Conservation (phyloP, 2,888 invertebrate genomes). For the Eupelmus urozonus region DNA sequence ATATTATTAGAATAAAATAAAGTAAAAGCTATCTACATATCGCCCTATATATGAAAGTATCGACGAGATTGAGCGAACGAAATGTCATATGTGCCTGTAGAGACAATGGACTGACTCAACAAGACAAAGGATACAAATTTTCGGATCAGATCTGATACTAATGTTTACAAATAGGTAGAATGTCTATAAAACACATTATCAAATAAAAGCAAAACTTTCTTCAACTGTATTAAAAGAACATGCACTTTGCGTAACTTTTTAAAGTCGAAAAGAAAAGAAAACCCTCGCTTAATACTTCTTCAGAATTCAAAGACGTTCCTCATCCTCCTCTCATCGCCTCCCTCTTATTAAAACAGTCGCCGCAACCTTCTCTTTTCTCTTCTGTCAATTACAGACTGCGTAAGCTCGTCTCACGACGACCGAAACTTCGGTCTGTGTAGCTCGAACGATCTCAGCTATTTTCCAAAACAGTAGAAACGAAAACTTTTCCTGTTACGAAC, state of each 20-base stretch:
- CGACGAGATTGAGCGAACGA: no score
- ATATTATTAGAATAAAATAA: no score
- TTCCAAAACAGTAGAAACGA: conserved; percentile 35
- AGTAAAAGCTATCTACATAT: no score
- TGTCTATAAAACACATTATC: not conserved
- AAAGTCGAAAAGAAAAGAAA: not conserved
- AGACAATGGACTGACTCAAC: no score
- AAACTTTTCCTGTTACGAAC: not conserved
- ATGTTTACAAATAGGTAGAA: not conserved
- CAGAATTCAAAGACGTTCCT: not conserved
- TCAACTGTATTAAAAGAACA: not conserved
- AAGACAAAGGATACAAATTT: not conserved
- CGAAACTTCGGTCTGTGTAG: not conserved
- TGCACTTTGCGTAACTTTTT: not conserved
- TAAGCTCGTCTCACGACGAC: conserved; percentile 18
- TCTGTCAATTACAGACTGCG: conserved; percentile 33
- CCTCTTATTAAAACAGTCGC: conserved; percentile 24
- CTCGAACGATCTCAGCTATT: not conserved
- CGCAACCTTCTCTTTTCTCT: not conserved
- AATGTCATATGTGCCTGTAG: no score
- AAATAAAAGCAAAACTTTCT: not conserved
- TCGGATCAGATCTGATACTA: not conserved
- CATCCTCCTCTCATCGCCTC: not conserved
- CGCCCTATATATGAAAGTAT: no score
- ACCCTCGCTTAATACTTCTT: not conserved